Base-by-base conservation (phyloP, 1,140 invertebrate genomes). In the Chironomus tepperi region DNA sequence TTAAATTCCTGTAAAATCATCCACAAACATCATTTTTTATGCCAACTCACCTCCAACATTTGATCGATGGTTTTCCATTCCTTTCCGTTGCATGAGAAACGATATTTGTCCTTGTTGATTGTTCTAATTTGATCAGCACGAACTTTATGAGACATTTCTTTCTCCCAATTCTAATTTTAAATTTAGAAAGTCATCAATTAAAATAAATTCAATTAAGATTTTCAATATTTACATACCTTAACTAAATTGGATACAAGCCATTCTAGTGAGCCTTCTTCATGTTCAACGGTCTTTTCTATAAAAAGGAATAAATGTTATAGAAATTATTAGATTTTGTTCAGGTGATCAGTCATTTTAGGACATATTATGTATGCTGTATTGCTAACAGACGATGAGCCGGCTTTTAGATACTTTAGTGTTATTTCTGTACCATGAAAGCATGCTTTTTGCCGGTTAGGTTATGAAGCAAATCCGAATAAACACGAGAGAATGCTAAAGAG, bases 41-140 rank as follows among this genome's bases (percentile, higher is more conserved):
- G n/a, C n/a, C n/a, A n/a, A n/a, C 47, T n/a, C n/a, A 57, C n/a
- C 12, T 57, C n/a, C 47, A 12, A 57, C 47, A 57, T 57, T n/a
- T 34, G 24, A 34, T 34, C 24, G 5, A 34, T 34, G 24, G 24
- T 34, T 5, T 57, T 57, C 47, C 47, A 57, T 12, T 10, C 12
- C n/a, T 57, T 57, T n/a, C 47, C 47, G 15, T 57, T 57, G 47
- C 12, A 12, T n/a, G 47, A 57, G n/a, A 57, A 57, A 15, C 47
- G 47, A 57, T 57, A 57, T 57, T 57, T 57, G 12, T 57, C 47
- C 12, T 12, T 12, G n/a, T 57, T 57, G 12, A 57, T 57, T 15
- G 47, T 57, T 57, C 47, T 57, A 15, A 57, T 57, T 57, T 57
- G 47, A 57, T 57, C 47, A n/a, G 12, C n/a, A 57, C 47, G 47